Base-by-base conservation (phyloP, 2,888 invertebrate genomes). In the Phortica okadai region DNA sequence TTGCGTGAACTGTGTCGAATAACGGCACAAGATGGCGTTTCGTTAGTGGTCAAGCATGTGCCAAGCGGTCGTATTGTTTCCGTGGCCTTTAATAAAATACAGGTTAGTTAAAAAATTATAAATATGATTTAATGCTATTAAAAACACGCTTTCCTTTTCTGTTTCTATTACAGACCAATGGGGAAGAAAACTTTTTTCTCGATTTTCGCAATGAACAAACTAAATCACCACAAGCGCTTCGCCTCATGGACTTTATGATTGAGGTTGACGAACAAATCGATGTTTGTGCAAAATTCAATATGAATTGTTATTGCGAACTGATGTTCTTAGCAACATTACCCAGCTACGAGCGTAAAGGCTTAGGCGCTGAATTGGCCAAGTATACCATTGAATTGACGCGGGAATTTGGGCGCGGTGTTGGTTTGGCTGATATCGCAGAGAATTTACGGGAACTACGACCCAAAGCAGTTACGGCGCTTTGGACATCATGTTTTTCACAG, bases 31-130 rank as follows among this genome's bases (percentile, higher is more conserved):
- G 95, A 95, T 84, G 95, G 95, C 0, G 93, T 94, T 0, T 94
- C 95, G 0, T 82, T 95, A 59, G 92, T 95, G 0, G 94, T 94
- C 0, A 90, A 94, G 0, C 93, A 93, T 75, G 91, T 92, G 6
- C 86, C 89, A 1, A 94, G 91, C 0, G 92, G 93, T 0, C 92
- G 93, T 83, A 93, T 95, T 0, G 94, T 92, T 5, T 93, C 94
- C 0, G 94, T 93, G 1, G 89, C 93, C 4, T 94, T 95, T 84
- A 95, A 95, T 89, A 95, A 95, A 91, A 90, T 95, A 78, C 95
- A 95, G 92, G 95, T 94, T 86, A 86, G 77, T 82, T 6, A 44
- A 69, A n/a, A 21, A 44, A 41, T 33, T n/a, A 7, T 11, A 16
- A 44, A 1, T 33, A 33, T 33, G 1, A 4, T 33, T 33, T 8